Evolutionary conservation across 2,888 invertebrate genomes (phyloP).

Genomic region (Cataglyphis cursor): DNA sequence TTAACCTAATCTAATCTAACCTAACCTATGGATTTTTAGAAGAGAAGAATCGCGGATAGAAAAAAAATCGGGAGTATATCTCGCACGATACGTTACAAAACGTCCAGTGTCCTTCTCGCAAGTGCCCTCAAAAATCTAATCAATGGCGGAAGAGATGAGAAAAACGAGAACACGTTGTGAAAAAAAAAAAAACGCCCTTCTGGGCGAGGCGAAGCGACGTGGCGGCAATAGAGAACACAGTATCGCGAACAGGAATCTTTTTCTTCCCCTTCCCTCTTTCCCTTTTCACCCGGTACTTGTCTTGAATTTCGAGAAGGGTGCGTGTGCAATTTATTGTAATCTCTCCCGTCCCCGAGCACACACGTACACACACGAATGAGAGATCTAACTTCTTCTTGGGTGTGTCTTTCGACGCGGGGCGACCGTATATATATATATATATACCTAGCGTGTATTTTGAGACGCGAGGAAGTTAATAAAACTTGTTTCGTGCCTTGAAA

Average conservation of each 20-base stretch:
- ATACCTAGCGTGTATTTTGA: constrained; percentile 59
- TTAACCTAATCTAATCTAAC: too few species aligned
- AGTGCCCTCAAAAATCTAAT: constrained; percentile 51
- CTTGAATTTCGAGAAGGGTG: constrained; percentile 82
- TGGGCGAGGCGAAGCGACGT: constrained; percentile 39
- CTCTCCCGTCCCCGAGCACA: constrained; percentile 59
- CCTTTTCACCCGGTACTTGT: constrained; percentile 61
- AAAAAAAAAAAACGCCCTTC: constrained; percentile 56
- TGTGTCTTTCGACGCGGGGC: constrained; percentile 53
- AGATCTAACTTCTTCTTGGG: constrained; percentile 68
- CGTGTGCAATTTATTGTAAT: constrained; percentile 81
- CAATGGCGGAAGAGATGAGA: constrained; percentile 60
- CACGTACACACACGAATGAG: constrained; percentile 44
- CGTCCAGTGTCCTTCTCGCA: neutral
- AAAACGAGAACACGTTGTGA: constrained; percentile 66
- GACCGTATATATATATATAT: constrained; percentile 59
- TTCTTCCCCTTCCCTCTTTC: constrained; percentile 40
- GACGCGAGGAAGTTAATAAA: constrained; percentile 71
- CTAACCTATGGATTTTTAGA: neutral
- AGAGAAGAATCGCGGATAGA: neutral
- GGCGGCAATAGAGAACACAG: constrained; percentile 69
- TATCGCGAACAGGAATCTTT: constrained; percentile 72
- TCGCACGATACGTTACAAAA: neutral
- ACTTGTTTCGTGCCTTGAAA: constrained; percentile 55
- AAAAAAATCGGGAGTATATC: neutral